phyloP scores from a whole-genome alignment of 2,113 vertebrate genomes.

The Saguinus imperator region DNA sequence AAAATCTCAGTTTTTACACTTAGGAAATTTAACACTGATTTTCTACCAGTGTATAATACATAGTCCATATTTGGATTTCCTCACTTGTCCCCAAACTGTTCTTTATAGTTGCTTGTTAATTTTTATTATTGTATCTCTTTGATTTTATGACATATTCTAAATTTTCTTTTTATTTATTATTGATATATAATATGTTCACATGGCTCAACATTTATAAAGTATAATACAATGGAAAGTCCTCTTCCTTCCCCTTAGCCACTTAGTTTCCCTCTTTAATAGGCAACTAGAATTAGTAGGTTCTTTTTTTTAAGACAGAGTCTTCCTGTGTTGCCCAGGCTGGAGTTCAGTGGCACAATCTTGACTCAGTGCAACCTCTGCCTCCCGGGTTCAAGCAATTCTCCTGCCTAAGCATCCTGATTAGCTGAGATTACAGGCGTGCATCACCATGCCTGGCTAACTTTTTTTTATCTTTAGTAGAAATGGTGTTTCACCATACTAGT shows the following conservation, averaged over 20 bases:
- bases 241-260: neutral
- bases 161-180: constrained; percentile 4
- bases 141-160: neutral
- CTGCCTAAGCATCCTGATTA: too few species aligned
- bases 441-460: too few species aligned
- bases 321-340: neutral
- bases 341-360: neutral
- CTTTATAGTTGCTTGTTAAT: neutral
- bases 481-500: too few species aligned
- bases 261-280: neutral
- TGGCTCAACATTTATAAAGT: neutral
- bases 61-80: neutral
- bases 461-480: too few species aligned
- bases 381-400: too few species aligned
- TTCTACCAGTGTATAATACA: neutral
- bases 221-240: neutral
- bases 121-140: neutral
- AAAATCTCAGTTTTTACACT: neutral
- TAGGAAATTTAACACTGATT: neutral
- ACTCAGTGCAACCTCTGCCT: neutral
- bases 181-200: neutral
- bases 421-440: too few species aligned
- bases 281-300: neutral
- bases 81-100: neutral
- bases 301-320: too few species aligned